Evolutionary conservation across 1,140 invertebrate species (phyloP).

Genomic region (Drosophila quadrilineata): DNA sequence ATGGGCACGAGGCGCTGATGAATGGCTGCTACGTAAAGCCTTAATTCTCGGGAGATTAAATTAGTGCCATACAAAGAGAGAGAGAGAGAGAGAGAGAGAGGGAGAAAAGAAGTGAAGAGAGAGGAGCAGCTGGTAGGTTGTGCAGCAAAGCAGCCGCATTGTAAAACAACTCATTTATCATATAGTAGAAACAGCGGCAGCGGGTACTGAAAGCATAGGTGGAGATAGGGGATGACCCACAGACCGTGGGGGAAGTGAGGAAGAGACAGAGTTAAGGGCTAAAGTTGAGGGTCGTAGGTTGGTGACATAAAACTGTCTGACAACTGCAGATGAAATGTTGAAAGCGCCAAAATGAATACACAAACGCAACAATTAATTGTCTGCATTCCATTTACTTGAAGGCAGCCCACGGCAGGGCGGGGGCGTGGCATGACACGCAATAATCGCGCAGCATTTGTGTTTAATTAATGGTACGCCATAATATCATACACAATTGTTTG

Average conservation of each 20-base stretch:
- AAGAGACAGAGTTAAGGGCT: too few relatives aligned
- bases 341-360: constrained; percentile 74
- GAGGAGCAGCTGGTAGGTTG: constrained; percentile 31
- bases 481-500: constrained; percentile 51
- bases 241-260: not conserved
- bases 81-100: too few relatives aligned
- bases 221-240: not conserved
- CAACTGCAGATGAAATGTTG: constrained; percentile 79
- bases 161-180: constrained; percentile 74
- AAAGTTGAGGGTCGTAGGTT: too few relatives aligned
- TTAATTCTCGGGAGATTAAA: constrained; percentile 60
- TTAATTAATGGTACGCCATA: constrained; percentile 72
- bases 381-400: constrained; percentile 42
- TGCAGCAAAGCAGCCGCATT: constrained; percentile 52
- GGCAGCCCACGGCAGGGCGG: constrained; percentile 30
- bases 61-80: constrained; percentile 28
- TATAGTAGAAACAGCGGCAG: constrained; percentile 41
- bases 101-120: too few relatives aligned
- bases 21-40: constrained; percentile 46
- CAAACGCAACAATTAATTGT: constrained; percentile 75
- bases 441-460: constrained; percentile 68
- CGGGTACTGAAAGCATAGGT: not conserved
- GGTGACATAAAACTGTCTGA: constrained; percentile 62
- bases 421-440: constrained; percentile 58
- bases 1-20: constrained; percentile 26